Conservation (phyloP, 2,113 vertebrate species). For the Tautogolabrus adspersus region DNA sequence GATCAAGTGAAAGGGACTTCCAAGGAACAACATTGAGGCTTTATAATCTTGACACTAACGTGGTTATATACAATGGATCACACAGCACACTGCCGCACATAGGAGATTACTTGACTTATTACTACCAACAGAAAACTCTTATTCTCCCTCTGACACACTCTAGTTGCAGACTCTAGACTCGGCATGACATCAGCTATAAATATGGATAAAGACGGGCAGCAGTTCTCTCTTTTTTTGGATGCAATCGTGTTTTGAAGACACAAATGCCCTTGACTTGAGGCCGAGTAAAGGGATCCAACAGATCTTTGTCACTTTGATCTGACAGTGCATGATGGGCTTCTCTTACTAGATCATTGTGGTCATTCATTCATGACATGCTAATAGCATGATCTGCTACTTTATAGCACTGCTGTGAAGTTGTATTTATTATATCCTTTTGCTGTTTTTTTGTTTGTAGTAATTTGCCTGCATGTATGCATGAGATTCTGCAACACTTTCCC, state of each 20-base stretch:
- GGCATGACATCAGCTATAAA: slow-evolving; percentile 39
- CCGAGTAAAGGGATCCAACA: slow-evolving; percentile 6
- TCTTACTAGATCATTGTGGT: background rate
- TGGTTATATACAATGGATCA: background rate
- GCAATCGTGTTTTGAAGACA: slow-evolving; percentile 33
- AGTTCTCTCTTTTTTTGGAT: slow-evolving; percentile 25
- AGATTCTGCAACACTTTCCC: slow-evolving; percentile 1
- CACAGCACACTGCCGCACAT: background rate
- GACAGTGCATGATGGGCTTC: background rate
- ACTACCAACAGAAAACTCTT: background rate
- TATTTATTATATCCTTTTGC: background rate
- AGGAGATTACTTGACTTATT: slow-evolving; percentile 3
- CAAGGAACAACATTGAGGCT: background rate
- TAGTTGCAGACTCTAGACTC: slow-evolving; percentile 26
- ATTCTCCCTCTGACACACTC: slow-evolving; percentile 16
- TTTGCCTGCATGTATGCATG: slow-evolving; percentile 25
- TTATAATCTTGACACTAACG: slow-evolving; percentile 9
- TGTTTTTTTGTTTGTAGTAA: background rate
- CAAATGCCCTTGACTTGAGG: background rate
- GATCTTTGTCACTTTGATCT: slow-evolving; percentile 14
- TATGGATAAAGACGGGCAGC: slow-evolving; percentile 24
- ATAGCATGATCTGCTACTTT: background rate
- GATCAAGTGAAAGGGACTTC: slow-evolving; percentile 12
- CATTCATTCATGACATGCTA: background rate
- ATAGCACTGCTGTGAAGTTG: too few relatives aligned